Evolutionary conservation across 1,140 invertebrate species (phyloP).

Genomic region (Drosophila oshimai): DNA sequence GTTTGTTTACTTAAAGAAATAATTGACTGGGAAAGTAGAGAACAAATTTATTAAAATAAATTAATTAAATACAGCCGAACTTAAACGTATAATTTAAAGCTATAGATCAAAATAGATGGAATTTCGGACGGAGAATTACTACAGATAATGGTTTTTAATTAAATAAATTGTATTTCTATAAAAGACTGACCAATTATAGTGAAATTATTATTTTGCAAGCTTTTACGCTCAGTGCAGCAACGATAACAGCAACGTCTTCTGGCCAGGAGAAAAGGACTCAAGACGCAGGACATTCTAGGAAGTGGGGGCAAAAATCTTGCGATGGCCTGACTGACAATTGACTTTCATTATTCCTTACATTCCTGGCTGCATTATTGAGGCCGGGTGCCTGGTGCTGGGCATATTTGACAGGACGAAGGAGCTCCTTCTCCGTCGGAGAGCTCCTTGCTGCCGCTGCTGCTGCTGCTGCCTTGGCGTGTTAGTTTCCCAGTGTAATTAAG

Average conservation of each 20-base stretch:
- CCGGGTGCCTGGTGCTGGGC: conserved; percentile 58
- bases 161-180: too few relatives aligned
- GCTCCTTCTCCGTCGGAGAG: conserved; percentile 2
- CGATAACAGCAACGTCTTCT: conserved; percentile 22
- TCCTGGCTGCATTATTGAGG: conserved; percentile 78
- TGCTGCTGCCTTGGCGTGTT: conserved; percentile 51
- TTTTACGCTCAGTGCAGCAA: neutral
- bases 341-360: conserved; percentile 79
- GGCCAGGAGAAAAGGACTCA: conserved; percentile 26
- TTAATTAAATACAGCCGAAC: too few relatives aligned
- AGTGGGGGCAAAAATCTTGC: conserved; percentile 34
- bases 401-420: conserved; percentile 66
- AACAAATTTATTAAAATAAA: too few relatives aligned
- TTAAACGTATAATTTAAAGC: too few relatives aligned
- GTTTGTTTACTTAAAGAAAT: too few relatives aligned
- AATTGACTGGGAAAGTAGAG: too few relatives aligned
- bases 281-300: conserved; percentile 20
- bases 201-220: too few relatives aligned
- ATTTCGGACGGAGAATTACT: too few relatives aligned
- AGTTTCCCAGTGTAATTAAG: conserved; percentile 76
- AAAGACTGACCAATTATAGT: too few relatives aligned
- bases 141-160: too few relatives aligned
- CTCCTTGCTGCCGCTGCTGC: neutral
- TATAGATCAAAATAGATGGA: too few relatives aligned
- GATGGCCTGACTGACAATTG: conserved; percentile 65